phyloP scores from a whole-genome alignment of 2,113 vertebrate species.

The Charina bottae region DNA sequence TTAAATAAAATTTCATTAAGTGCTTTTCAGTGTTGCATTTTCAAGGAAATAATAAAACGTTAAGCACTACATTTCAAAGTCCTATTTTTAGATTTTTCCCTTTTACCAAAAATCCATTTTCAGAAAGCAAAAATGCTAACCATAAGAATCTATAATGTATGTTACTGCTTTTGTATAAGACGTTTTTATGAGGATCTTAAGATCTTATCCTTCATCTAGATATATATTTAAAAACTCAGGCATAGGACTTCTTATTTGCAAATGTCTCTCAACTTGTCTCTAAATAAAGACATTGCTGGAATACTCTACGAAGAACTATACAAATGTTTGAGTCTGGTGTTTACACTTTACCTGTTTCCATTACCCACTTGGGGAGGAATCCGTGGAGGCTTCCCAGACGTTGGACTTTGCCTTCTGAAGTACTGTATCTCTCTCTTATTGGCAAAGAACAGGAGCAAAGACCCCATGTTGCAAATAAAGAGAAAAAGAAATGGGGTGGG shows the following conservation, averaged over 20 bases:
- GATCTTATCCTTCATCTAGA: slow-evolving; percentile 15
- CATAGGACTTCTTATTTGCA: slow-evolving; percentile 23
- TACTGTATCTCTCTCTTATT: rapidly evolving
- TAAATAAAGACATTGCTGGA: slow-evolving; percentile 60
- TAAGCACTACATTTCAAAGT: neutral
- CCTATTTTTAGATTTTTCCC: slow-evolving; percentile 13
- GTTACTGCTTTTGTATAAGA: neutral
- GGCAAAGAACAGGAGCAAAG: rapidly evolving
- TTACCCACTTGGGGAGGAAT: slow-evolving; percentile 47
- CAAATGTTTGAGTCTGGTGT: slow-evolving; percentile 53
- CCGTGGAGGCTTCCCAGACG: neutral
- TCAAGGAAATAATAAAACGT: slow-evolving; percentile 8
- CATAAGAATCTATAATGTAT: slow-evolving; percentile 43
- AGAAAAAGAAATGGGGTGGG: neutral
- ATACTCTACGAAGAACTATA: slow-evolving; percentile 46
- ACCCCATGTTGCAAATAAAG: neutral
- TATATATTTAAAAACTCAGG: slow-evolving; percentile 60
- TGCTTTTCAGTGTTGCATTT: slow-evolving; percentile 30
- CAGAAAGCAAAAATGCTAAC: slow-evolving; percentile 23
- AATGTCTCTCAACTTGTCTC: neutral
- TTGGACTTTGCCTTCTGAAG: slow-evolving; percentile 51
- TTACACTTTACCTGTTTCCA: slow-evolving; percentile 69
- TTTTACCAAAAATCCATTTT: slow-evolving; percentile 33
- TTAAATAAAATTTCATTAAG: neutral
- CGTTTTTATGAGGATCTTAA: slow-evolving; percentile 40